phyloP scores from a whole-genome alignment of 2,113 vertebrate genomes.

The Grammomys surdaster region DNA sequence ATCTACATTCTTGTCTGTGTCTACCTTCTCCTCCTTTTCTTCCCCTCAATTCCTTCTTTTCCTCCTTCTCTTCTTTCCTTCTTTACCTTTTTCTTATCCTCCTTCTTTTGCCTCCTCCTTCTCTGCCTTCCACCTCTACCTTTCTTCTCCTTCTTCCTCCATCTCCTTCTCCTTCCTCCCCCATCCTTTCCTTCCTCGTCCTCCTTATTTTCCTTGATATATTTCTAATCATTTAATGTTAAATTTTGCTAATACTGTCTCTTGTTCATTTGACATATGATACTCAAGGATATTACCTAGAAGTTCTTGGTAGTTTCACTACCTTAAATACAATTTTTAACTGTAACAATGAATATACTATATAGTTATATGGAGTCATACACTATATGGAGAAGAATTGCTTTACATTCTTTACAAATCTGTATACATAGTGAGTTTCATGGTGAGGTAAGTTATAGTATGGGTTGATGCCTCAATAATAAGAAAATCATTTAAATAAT shows the following conservation, averaged over 20 bases:
- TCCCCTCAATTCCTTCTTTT: no score
- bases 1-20: no score
- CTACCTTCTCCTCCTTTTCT: no score
- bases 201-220: not conserved
- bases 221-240: not conserved
- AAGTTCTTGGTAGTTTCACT: not conserved
- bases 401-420: not conserved
- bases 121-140: not conserved
- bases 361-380: not conserved
- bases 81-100: no score
- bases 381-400: not conserved
- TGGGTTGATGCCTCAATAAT: not conserved
- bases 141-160: not conserved
- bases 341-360: not conserved
- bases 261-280: rapidly evolving
- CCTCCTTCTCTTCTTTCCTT: no score
- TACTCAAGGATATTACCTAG: not conserved
- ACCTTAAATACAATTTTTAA: not conserved
- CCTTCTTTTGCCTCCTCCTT: not conserved
- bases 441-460: not conserved
- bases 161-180: not conserved
- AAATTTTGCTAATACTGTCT: not conserved
- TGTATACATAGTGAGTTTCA: not conserved
- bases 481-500: not conserved
- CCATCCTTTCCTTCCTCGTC: not conserved